Conservation (phyloP, 2,888 invertebrate species). For the Protophormia terraenovae region DNA sequence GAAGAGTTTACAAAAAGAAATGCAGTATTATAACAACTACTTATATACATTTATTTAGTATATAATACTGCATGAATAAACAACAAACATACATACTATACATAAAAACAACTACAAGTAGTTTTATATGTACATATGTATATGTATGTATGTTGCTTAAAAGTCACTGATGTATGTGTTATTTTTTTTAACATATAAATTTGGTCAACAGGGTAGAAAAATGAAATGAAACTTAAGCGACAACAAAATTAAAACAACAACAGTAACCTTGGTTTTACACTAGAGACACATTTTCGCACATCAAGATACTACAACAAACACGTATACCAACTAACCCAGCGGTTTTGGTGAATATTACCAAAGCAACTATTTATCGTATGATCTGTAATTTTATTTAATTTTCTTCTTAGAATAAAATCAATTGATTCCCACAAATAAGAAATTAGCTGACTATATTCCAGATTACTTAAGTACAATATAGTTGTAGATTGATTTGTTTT, state of each 20-base stretch:
- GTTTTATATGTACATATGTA: no score
- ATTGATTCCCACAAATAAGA: no score
- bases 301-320: background rate
- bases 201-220: conserved; percentile 55
- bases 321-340: no score
- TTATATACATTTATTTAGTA: background rate
- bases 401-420: no score
- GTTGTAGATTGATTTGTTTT: no score
- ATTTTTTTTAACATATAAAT: background rate
- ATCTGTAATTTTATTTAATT: no score
- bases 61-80: background rate
- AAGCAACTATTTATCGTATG: no score
- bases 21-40: background rate
- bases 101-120: conserved; percentile 2
- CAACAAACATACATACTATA: background rate
- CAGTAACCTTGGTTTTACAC: conserved; percentile 39
- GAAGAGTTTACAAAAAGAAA: background rate
- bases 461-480: no score
- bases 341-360: no score
- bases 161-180: conserved; percentile 24
- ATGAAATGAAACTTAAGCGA: conserved; percentile 11
- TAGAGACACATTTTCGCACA: conserved; percentile 19
- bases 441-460: no score
- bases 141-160: conserved; percentile 36
- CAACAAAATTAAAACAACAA: background rate